Base-by-base conservation (phyloP, 2,888 invertebrate genomes). In the Agrochola lota region DNA sequence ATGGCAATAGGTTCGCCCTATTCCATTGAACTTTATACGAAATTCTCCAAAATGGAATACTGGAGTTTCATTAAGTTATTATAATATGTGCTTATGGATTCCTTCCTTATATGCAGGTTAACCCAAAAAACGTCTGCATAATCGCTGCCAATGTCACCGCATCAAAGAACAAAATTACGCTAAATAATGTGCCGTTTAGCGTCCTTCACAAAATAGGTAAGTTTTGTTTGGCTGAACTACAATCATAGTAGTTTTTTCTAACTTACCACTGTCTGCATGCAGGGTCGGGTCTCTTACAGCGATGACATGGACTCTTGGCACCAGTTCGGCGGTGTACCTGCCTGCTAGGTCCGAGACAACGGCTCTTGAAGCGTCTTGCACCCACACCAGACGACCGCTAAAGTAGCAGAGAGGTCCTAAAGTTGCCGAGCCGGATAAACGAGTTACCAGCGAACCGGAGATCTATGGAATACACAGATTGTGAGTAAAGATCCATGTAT, bases 371-470 rank as follows among this genome's bases (percentile, higher is more conserved):
- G 97, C 97, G 78, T 98, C 98, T 90, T 98, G 98, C 2, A 99
- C 97, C 99, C 99, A 99, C 71, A 99, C 97, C 43, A 99, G 95
- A 1, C 98, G 97, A 59, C 98, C 98, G 83, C 98, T 98, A 93
- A 98, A 98, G 95, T 98, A 98, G 88, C 98, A 98, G 43, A 98
- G 93, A 0, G 98, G 98, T 11, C 98, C 98, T 87, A 97, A 97
- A 74, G 98, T 97, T 70, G 95, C 94, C 63, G 95, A 91, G 78
- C 95, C 96, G 0, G 94, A 90, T 62, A 96, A 87, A 52, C 94
- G 94, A 2, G 94, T 94, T 7, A 97, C 94, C 40, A 96, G 86
- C 0, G 96, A 93, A 20, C 94, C 92, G n/a, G 95, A 93, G 59
- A 96, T 93, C 97, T 97, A 83, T 52, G 76, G 71, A 57, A 75